Percentiles rank a stretch among this genome's conserved stretches.
Conservation (phyloP, 2,113 vertebrate genomes). For the Antigone vipio region DNA sequence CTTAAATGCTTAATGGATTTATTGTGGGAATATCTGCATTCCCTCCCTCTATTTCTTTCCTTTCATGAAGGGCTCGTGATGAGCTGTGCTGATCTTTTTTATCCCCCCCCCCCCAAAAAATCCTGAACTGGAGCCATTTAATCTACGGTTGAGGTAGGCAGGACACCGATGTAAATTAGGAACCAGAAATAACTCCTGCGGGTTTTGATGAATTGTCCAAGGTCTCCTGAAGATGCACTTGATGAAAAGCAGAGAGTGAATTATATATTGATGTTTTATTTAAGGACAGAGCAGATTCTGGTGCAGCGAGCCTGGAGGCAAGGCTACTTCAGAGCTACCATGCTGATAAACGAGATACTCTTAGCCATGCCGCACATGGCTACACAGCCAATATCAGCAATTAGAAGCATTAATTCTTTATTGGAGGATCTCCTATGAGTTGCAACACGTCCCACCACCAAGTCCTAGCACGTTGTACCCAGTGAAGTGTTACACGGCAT, state of each 20-base stretch:
- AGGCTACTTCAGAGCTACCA: neutral
- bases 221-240: neutral
- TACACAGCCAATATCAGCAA: neutral
- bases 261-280: neutral
- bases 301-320: neutral
- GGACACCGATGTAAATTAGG: neutral
- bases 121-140: neutral
- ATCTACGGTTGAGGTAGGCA: no score
- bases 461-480: neutral
- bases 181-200: neutral
- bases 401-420: neutral
- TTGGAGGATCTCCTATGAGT: neutral
- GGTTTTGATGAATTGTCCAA: neutral
- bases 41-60: neutral
- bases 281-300: neutral
- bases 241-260: neutral
- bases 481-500: fast-evolving
- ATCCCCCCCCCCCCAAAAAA: neutral
- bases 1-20: neutral
- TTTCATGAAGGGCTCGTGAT: neutral
- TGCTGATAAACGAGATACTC: neutral
- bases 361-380: neutral
- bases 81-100: no score
- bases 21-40: neutral
- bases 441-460: neutral